Evolutionary conservation across 2,888 invertebrate species (phyloP).

Genomic region (Cryptocheilus praepositus): DNA sequence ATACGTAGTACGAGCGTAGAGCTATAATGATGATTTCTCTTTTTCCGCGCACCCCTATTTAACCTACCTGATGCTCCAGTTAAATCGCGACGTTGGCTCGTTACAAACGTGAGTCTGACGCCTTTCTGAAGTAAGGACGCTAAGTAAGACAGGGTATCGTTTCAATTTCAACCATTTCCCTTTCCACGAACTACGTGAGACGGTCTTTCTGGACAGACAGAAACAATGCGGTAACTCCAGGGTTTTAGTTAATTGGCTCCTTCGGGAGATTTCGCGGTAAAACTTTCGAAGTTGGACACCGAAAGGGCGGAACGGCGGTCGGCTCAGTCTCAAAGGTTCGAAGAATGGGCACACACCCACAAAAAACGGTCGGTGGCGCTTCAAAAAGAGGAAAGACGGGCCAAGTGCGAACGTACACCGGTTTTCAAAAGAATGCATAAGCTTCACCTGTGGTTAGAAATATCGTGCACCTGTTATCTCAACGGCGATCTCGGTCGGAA

Average conservation of each 20-base stretch:
- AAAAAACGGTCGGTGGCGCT: conserved; percentile 23
- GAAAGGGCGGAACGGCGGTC: conserved; percentile 14
- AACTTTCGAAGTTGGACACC: not conserved
- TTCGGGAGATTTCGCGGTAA: conserved; percentile 10
- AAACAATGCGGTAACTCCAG: conserved; percentile 32
- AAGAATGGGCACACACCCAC: conserved; percentile 25
- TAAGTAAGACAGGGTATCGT: not conserved
- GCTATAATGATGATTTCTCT: too few relatives aligned
- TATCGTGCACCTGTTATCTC: conserved; percentile 44
- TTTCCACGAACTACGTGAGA: too few relatives aligned
- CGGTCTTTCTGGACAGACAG: conserved; percentile 9
- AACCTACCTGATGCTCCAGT: too few relatives aligned
- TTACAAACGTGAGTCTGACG: too few relatives aligned
- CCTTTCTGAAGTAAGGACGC: too few relatives aligned
- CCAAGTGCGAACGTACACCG: conserved; percentile 25
- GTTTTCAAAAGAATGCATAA: conserved; percentile 29
- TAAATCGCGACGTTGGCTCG: too few relatives aligned
- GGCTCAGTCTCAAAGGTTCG: conserved; percentile 33
- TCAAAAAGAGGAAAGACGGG: conserved; percentile 32
- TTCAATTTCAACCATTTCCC: conserved; percentile 2
- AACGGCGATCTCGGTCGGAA: conserved; percentile 42
- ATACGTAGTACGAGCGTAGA: too few relatives aligned
- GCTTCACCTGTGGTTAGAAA: conserved; percentile 41
- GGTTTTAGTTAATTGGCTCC: conserved; percentile 46
- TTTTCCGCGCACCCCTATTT: not conserved